These are phyloP conservation scores for Cisticola juncidis DNA, from an alignment of 2,113 vertebrate genomes.

Conservation along the genomic window DNA sequence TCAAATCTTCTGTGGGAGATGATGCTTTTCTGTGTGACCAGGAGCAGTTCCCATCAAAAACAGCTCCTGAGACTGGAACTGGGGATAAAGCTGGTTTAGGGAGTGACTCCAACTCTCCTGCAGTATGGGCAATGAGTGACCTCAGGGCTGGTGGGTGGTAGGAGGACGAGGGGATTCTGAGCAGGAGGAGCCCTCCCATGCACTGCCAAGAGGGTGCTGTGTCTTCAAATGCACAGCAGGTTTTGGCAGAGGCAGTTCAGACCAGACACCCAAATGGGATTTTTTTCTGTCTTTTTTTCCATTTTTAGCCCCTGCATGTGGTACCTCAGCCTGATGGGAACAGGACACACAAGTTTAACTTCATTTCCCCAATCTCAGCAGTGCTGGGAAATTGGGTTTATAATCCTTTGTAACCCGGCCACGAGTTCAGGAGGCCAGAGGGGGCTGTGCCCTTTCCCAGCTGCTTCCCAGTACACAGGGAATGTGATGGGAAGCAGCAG, in stretches of 20 bases:
- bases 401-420: accelerated
- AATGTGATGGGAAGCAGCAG: not conserved
- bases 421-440: not conserved
- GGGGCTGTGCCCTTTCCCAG: not conserved
- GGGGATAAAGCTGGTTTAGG: not conserved
- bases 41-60: not conserved
- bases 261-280: not conserved
- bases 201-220: not conserved
- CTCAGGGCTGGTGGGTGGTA: not conserved
- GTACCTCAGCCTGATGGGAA: not conserved
- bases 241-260: not conserved
- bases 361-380: not conserved
- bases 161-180: not conserved
- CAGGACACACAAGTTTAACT: not conserved
- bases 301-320: not conserved
- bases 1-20: not conserved
- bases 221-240: not conserved
- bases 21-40: not conserved
- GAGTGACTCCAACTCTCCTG: not conserved
- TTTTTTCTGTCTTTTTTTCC: not conserved
- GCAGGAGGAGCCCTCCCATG: not conserved
- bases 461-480: not conserved
- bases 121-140: too few species aligned
- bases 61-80: not conserved
- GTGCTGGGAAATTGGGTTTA: not conserved